Base-by-base conservation (phyloP, 2,888 invertebrate genomes). In the Melinaea marsaeus region DNA sequence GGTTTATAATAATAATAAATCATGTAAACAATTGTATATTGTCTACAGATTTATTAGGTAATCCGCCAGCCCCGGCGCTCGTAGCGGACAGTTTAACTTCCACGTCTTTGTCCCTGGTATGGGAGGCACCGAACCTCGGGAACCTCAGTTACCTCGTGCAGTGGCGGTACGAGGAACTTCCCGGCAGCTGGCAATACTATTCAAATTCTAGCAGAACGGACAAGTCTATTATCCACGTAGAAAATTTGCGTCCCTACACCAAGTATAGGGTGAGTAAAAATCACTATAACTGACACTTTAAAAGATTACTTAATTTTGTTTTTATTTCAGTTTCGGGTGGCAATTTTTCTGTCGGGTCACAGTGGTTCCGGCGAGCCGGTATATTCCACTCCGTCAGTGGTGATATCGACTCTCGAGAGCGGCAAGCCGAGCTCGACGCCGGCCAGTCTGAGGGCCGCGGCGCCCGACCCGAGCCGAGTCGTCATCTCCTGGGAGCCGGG, bases 401-500 rank as follows among this genome's bases (percentile, higher is more conserved):
- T 95, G 57, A 96, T 96, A 74, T 93, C 94, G 65, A 96, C 96
- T 0, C 83, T 93, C 51, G 93, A 95, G 4, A 93, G 92, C 63
- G 96, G 96, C 46, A 91, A 93, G 58, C 96, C 97, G 13, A 91
- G 94, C 71, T 97, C 95, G 0, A 92, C 95, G 34, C 96, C 97
- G 5, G 88, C 92, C 66, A 93, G 96, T 69, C 93, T 96, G 71
- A 92, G 94, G 71, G 94, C 95, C 32, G 93, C 95, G 63, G 93
- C 97, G 3, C 93, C 97, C 62, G 97, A 97, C 84, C 93, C 95
- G 59, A 94, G 94, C 72, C 93, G 97, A 72, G 94, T 98, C 67
- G 96, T 96, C 69, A 93, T 98, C 66, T 95, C 95, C 74, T 98
- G 98, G 98, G 94, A 94, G 81, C 95, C 96, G 13, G 97, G 98